Base-by-base conservation (phyloP, 2,888 invertebrate genomes). In the Scaptodrosophila latifasciaeformis region DNA sequence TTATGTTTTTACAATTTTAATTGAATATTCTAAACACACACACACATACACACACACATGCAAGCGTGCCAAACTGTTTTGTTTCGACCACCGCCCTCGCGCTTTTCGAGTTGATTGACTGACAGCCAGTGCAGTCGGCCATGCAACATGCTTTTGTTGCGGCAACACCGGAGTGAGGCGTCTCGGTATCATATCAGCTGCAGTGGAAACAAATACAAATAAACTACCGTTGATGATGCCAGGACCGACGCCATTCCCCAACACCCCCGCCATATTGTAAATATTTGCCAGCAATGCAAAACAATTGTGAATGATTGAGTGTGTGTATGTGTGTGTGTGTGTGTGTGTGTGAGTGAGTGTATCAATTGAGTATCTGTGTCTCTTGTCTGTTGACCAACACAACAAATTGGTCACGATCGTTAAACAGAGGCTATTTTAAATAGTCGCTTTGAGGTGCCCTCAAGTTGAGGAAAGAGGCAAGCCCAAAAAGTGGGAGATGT, bases 381-480 rank as follows among this genome's bases (percentile, higher is more conserved):
- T 66, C 62, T 65, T 79, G 71, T 75, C 76, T 27, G 27, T 17
- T 37, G 37, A 37, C 37, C 37, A 37, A 37, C 77, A 34, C 34
- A 79, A 76, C 70, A 72, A 72, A 76, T 79, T 72, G 72, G 80
- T 79, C 80, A 72, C 72, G 72, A 79, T 72, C 80, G 72, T 76
- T 76, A 76, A 72, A 70, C 74, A 72, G 74, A 60, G 70, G 79
- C 61, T 54, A 34, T 54, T 55, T 69, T 50, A 51, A 43, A 54
- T 39, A 6, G 60, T 44, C n/a, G n/a, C n/a, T n/a, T n/a, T n/a
- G n/a, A n/a, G n/a, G n/a, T n/a, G n/a, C n/a, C n/a, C n/a, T n/a
- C n/a, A n/a, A n/a, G n/a, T n/a, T n/a, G n/a, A n/a, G n/a, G n/a
- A n/a, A n/a, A n/a, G n/a, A n/a, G n/a, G n/a, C n/a, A n/a, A n/a